Evolutionary conservation across 1,140 invertebrate genomes (phyloP).

Genomic region (Condylostylus longicornis): DNA sequence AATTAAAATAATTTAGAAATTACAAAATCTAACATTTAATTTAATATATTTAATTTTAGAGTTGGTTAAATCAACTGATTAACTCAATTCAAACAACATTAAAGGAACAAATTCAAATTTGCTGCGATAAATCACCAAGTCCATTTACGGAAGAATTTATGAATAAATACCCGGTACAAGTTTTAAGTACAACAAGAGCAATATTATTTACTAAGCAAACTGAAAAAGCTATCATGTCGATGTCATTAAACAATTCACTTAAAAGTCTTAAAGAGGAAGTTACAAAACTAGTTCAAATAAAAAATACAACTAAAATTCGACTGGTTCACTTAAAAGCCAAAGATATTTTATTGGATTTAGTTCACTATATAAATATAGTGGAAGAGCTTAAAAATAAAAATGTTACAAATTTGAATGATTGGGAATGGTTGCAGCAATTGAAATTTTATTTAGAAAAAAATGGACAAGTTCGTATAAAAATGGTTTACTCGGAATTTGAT

Average conservation of each 20-base stretch:
- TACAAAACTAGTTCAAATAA: constrained; percentile 18
- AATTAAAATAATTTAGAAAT: no score
- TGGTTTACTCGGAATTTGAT: constrained; percentile 81
- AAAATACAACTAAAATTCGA: constrained; percentile 15
- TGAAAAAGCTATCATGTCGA: constrained; percentile 60
- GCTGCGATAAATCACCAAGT: constrained; percentile 37
- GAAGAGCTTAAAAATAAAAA: constrained; percentile 55
- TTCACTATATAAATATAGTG: constrained; percentile 77
- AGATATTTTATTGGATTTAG: constrained; percentile 79
- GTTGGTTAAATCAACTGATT: constrained; percentile 69
- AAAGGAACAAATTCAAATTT: constrained; percentile 48
- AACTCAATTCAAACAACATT: constrained; percentile 71
- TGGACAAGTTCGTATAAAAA: constrained; percentile 45
- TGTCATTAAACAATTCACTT: constrained; percentile 39
- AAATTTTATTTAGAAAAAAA: constrained; percentile 43
- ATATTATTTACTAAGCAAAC: constrained; percentile 68
- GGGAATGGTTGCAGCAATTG: constrained; percentile 94
- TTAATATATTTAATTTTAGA: constrained; percentile 30
- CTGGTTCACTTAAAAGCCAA: constrained; percentile 41
- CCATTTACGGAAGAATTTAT: constrained; percentile 47
- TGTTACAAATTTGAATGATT: constrained; percentile 50
- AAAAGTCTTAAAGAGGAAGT: constrained; percentile 32
- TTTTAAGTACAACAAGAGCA: constrained; percentile 52
- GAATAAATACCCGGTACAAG: constrained; percentile 67
- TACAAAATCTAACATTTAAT: no score